Evolutionary conservation across 35 echinoderm and acorn worm species (phyloP).

Genomic region (Eucidaris tribuloides): DNA sequence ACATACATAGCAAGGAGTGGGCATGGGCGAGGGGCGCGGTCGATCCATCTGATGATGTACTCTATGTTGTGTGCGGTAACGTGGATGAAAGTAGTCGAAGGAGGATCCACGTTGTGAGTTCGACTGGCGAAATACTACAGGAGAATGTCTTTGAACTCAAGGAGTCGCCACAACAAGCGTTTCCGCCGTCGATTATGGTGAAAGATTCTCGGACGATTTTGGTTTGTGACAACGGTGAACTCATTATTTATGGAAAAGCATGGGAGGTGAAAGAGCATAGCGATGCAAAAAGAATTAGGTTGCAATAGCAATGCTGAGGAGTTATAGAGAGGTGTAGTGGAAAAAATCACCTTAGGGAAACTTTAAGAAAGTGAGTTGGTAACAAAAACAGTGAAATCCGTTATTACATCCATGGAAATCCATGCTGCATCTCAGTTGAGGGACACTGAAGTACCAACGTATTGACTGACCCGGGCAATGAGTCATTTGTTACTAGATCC

Average conservation of each 20-base stretch:
- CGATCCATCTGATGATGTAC: background rate
- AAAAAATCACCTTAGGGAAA: background rate
- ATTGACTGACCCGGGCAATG: too few relatives aligned
- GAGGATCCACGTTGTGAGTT: background rate
- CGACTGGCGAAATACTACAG: background rate
- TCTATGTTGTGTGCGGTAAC: background rate
- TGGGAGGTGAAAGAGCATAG: background rate
- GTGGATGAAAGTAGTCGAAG: background rate
- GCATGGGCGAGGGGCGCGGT: background rate
- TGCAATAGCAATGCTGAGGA: too few relatives aligned
- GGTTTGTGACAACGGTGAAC: conserved; percentile 1
- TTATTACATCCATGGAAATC: background rate
- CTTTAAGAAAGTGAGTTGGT: background rate
- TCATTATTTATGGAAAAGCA: background rate
- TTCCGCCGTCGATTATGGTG: background rate
- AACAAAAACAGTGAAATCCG: background rate
- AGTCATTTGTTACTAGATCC: too few relatives aligned
- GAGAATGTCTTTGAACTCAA: background rate
- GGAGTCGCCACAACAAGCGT: background rate
- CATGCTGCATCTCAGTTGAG: too few relatives aligned
- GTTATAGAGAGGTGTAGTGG: too few relatives aligned
- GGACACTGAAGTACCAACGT: too few relatives aligned
- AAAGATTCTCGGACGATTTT: background rate
- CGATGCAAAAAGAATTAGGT: too few relatives aligned
- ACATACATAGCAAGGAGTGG: background rate